Percentiles rank a stretch among this genome's conserved stretches.
These are phyloP conservation scores for Acrobasis suavella DNA, from an alignment of 2,888 invertebrate genomes.

Conservation along the genomic window DNA sequence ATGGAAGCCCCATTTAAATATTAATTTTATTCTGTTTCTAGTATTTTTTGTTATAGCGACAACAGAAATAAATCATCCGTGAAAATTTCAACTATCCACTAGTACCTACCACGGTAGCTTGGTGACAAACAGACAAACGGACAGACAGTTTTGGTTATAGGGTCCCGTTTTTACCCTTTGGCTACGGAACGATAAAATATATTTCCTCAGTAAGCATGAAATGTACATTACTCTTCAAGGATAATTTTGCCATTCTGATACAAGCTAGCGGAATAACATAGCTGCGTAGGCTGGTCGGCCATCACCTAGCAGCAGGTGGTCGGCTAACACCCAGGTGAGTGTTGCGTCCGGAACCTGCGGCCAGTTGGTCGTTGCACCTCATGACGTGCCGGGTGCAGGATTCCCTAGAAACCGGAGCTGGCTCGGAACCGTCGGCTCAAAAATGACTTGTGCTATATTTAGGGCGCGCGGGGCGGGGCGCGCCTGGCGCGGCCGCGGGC, in stretches of 20 bases:
- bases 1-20: too few species aligned
- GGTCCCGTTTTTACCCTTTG: too few species aligned
- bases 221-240: too few species aligned
- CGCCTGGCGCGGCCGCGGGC: constrained; percentile 38
- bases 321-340: background rate
- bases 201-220: too few species aligned
- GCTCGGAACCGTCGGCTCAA: constrained; percentile 64
- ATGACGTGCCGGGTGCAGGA: constrained; percentile 41
- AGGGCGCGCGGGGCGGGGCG: constrained; percentile 42
- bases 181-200: too few species aligned
- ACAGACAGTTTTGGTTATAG: too few species aligned
- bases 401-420: constrained; percentile 76
- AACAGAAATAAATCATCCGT: too few species aligned
- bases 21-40: too few species aligned
- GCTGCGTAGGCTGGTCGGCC: background rate
- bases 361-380: constrained; percentile 49
- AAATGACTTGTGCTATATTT: constrained; percentile 74
- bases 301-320: background rate
- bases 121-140: background rate
- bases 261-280: background rate
- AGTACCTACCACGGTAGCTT: too few species aligned
- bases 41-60: too few species aligned
- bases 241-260: too few species aligned
- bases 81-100: too few species aligned
- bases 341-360: constrained; percentile 23